phyloP scores from a whole-genome alignment of 2,113 vertebrate species.

The Gasterosteus aculeatus region DNA sequence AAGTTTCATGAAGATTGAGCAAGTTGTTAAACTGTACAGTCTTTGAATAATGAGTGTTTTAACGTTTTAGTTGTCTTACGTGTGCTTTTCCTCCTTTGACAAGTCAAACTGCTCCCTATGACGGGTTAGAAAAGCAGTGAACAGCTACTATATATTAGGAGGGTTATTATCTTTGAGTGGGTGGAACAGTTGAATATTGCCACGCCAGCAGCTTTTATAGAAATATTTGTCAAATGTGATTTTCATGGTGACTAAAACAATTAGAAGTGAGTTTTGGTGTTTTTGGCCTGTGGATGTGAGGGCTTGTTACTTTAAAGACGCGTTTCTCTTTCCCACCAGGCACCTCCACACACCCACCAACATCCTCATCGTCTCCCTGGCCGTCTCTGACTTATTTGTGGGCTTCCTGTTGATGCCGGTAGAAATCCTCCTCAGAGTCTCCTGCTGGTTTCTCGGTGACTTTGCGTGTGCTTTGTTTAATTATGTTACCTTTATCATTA shows the following conservation, averaged over 20 bases:
- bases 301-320: neutral
- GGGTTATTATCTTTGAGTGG: neutral
- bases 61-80: neutral
- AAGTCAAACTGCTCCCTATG: neutral
- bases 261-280: neutral
- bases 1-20: neutral
- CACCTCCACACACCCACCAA: slow-evolving; percentile 75
- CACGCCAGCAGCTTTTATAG: neutral
- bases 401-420: slow-evolving; percentile 82
- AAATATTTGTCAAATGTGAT: neutral
- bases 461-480: slow-evolving; percentile 25
- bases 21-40: neutral
- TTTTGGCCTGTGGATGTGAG: neutral
- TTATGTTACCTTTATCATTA: neutral
- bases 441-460: slow-evolving; percentile 66
- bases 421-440: slow-evolving; percentile 31
- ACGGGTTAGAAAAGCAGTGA: neutral
- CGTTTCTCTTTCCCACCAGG: slow-evolving; percentile 37
- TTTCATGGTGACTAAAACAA: neutral
- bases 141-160: neutral
- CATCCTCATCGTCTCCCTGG: too few species aligned
- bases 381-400: slow-evolving; percentile 65
- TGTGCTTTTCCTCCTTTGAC: neutral
- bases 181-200: neutral
- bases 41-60: neutral